These are phyloP conservation scores for Phalanger gymnotis DNA, from an alignment of 2,797 vertebrate species.

Conservation along the genomic window DNA sequence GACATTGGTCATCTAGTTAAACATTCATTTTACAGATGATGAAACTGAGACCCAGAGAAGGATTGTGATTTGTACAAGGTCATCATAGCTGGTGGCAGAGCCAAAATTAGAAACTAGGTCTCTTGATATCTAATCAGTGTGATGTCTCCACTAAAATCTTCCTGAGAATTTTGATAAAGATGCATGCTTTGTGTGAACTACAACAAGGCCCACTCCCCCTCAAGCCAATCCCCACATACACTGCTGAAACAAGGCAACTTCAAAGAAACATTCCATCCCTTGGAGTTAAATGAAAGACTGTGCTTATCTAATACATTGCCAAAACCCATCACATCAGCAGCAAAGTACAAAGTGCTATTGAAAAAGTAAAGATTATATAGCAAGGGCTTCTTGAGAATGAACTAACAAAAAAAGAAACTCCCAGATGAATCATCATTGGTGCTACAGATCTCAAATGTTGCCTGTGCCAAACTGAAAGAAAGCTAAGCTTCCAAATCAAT, in stretches of 20 bases:
- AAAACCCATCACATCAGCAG: constrained; percentile 13
- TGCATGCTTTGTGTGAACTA: neutral
- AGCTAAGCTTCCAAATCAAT: constrained; percentile 20
- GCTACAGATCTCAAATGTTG: constrained; percentile 22
- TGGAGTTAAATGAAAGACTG: constrained; percentile 8
- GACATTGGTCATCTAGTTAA: neutral
- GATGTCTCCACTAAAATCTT: neutral
- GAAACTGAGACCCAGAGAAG: neutral
- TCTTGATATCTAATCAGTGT: neutral
- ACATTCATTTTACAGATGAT: neutral
- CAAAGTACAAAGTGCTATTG: neutral
- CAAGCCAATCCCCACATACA: neutral
- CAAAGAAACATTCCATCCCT: neutral
- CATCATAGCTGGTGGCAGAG: neutral
- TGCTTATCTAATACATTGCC: neutral
- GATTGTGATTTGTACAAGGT: neutral
- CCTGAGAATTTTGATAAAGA: neutral
- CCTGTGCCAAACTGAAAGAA: neutral
- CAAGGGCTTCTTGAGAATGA: constrained; percentile 26
- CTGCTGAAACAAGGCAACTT: neutral
- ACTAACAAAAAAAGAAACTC: neutral
- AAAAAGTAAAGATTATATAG: constrained; percentile 1
- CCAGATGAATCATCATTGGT: neutral
- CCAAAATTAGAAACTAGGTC: neutral
- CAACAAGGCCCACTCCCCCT: neutral